Evolutionary conservation across 1,140 invertebrate genomes (phyloP).

Genomic region (Dufourea novaeangliae): DNA sequence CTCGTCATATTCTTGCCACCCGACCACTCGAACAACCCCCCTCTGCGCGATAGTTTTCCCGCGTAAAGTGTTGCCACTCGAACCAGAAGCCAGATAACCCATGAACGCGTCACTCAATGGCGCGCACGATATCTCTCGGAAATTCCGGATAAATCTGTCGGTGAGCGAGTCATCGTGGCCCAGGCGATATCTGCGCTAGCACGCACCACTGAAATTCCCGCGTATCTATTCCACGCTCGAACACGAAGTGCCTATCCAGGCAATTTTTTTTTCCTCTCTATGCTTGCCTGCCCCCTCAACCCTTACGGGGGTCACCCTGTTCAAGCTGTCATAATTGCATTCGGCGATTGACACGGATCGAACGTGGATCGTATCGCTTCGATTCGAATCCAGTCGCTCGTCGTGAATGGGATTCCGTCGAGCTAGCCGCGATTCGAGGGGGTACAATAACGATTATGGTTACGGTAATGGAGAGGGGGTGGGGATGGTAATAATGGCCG

Average conservation of each 20-base stretch:
- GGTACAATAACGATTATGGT: slow-evolving; percentile 45
- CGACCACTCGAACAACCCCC: too few relatives aligned
- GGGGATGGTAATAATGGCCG: slow-evolving; percentile 1
- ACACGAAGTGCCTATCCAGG: slow-evolving; percentile 37
- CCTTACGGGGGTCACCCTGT: too few relatives aligned
- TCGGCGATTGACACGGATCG: slow-evolving; percentile 25
- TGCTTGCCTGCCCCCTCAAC: not conserved
- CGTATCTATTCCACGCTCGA: slow-evolving; percentile 30
- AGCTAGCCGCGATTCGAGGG: slow-evolving; percentile 11
- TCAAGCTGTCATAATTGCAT: slow-evolving; percentile 38
- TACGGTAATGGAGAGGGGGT: slow-evolving; percentile 47
- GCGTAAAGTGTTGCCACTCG: not conserved
- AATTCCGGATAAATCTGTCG: slow-evolving; percentile 41
- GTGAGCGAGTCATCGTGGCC: slow-evolving; percentile 6
- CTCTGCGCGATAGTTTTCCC: too few relatives aligned
- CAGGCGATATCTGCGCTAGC: slow-evolving; percentile 19
- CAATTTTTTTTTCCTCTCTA: slow-evolving; percentile 4
- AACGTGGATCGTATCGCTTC: slow-evolving; percentile 6
- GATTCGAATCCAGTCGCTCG: not conserved
- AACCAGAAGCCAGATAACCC: slow-evolving; percentile 18
- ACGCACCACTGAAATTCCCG: slow-evolving; percentile 28
- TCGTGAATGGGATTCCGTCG: slow-evolving; percentile 35
- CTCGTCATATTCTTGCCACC: not conserved
- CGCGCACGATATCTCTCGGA: slow-evolving; percentile 32
- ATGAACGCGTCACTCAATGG: slow-evolving; percentile 25